Base-by-base conservation (phyloP, 1,140 invertebrate genomes). In the Globodera rostochiensis region DNA sequence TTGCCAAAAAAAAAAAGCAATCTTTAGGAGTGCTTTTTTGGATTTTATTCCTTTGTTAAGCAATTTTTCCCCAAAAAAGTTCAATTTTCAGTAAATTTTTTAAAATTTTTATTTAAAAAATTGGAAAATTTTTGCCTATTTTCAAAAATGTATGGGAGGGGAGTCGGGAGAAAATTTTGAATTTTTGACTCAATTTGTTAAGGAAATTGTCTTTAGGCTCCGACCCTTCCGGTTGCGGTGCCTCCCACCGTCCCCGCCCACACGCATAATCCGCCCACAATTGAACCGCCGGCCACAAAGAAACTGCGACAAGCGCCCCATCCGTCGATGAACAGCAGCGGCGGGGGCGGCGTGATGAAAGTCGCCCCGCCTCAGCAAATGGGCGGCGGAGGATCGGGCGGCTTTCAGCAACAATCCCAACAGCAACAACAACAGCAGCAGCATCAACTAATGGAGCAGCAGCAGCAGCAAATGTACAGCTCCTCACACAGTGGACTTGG, bases 211-310 rank as follows among this genome's bases (percentile, higher is more conserved):
- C n/a, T n/a, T n/a, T 49, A 81, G 76, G 74, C 46, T 9, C 66
- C 71, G 49, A 71, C 71, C 7, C 47, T 71, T 7, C 66, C 69
- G 4, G 53, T 53, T 6, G 74, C 75, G 11, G 74, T 69, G n/a
- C 60, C 73, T 19, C 73, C 79, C 36, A 83, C 60, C 19, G 82
- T 70, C 9, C 46, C 66, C 3, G 83, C 74, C 60, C 78, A 69
- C 49, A 66, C 73, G 77, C 83, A 66, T 9, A 84, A 73, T 19
- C 69, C 74, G 7, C 67, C 80, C 13, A 81, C 82, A 50, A 70
- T 84, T n/a, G 83, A 84, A 36, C 46, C 71, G 25, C 73, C 83
- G 21, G 15, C 77, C 4, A 60, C 21, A 49, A 84, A 81, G 53
- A 69, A 80, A 25, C 25, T 49, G 25, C 21, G 64, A 21, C 64